phyloP scores from a whole-genome alignment of 1,140 invertebrate species.

The Latrodectus geometricus region DNA sequence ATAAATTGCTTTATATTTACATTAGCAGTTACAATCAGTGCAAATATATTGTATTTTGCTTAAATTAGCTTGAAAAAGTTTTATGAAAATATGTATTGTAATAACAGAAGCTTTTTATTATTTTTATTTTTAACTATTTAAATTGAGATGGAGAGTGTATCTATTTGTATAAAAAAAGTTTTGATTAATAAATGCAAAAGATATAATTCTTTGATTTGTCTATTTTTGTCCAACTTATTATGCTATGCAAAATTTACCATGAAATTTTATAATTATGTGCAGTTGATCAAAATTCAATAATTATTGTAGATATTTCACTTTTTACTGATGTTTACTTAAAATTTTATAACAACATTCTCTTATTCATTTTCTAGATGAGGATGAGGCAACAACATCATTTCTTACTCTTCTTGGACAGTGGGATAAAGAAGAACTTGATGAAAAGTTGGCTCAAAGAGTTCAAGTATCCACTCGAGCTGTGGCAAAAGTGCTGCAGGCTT shows the following conservation, averaged over 20 bases:
- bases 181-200: no score
- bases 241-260: background rate
- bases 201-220: no score
- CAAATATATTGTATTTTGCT: no score
- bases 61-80: no score
- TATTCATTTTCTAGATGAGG: constrained; percentile 81
- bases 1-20: no score
- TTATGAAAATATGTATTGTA: no score
- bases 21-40: no score
- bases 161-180: no score
- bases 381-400: constrained; percentile 96
- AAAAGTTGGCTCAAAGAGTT: constrained; percentile 93
- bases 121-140: no score
- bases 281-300: background rate
- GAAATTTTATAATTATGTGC: background rate
- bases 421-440: constrained; percentile 97
- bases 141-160: no score
- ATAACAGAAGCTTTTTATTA: no score
- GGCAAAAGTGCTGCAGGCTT: constrained; percentile 95
- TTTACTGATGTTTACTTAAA: background rate
- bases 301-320: background rate
- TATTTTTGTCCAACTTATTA: no score
- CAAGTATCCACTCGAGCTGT: constrained; percentile 82
- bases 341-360: background rate
- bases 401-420: constrained; percentile 96